Percentiles rank a stretch among this genome's conserved stretches.
Evolutionary conservation across 2,113 vertebrate species (phyloP).

Genomic region (Trinectes maculatus): DNA sequence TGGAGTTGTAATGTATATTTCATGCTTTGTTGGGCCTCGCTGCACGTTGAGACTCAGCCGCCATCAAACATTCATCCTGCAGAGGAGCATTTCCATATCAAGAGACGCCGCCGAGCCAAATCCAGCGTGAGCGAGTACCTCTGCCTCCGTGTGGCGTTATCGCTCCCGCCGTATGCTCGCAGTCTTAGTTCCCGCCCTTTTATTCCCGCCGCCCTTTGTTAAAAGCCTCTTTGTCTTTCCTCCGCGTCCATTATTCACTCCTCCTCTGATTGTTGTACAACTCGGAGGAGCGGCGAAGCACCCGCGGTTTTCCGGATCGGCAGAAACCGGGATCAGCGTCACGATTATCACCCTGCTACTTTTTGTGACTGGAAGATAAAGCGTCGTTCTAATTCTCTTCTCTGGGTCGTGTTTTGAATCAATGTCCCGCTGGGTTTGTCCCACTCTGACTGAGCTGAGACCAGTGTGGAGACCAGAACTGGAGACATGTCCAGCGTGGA

Average conservation of each 20-base stretch:
- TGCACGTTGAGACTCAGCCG: conserved; percentile 47
- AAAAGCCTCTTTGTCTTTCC: conserved; percentile 63
- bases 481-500: too few relatives aligned
- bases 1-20: conserved; percentile 69
- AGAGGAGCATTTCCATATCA: conserved; percentile 72
- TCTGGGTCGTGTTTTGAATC: too few relatives aligned
- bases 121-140: conserved; percentile 41
- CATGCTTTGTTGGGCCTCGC: conserved; percentile 71
- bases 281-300: conserved; percentile 3
- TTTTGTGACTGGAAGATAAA: too few relatives aligned
- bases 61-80: conserved; percentile 73
- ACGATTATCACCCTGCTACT: too few relatives aligned
- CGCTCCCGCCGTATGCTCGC: conserved; percentile 49
- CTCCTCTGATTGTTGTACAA: conserved; percentile 31
- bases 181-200: conserved; percentile 49
- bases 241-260: conserved; percentile 49
- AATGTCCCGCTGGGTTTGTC: too few relatives aligned
- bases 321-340: too few relatives aligned
- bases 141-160: conserved; percentile 50
- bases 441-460: too few relatives aligned
- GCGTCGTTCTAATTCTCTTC: too few relatives aligned
- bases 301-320: background rate
- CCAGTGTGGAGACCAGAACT: too few relatives aligned
- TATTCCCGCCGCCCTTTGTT: conserved; percentile 65
- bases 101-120: conserved; percentile 56